A percentile compares a stretch with the other conserved stretches of the same genome.
phyloP scores from a whole-genome alignment of 2,888 invertebrate species.

The Acanthacorydalis orientalis region DNA sequence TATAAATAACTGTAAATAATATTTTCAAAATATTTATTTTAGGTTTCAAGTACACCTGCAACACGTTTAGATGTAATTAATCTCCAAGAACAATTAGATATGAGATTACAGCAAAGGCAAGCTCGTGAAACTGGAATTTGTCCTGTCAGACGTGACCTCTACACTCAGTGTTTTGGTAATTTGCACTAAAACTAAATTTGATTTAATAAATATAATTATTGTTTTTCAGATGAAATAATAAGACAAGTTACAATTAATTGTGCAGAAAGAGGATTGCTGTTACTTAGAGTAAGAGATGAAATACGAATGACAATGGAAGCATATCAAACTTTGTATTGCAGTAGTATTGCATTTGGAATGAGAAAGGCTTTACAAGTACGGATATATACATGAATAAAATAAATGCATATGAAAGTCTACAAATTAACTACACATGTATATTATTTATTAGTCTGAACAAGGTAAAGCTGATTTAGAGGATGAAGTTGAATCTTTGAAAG shows the following conservation, averaged over 20 bases:
- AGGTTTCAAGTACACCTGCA: slow-evolving; percentile 92
- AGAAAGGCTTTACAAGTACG: slow-evolving; percentile 81
- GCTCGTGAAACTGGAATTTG: slow-evolving; percentile 95
- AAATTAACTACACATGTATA: not conserved
- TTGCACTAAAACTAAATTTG: not conserved
- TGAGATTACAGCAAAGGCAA: slow-evolving; percentile 74
- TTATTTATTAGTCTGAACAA: slow-evolving; percentile 51
- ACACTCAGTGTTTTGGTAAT: slow-evolving; percentile 77
- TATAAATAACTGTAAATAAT: slow-evolving; percentile 3
- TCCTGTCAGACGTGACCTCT: slow-evolving; percentile 81
- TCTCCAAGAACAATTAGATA: slow-evolving; percentile 89
- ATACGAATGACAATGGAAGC: slow-evolving; percentile 93
- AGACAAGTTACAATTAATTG: slow-evolving; percentile 96
- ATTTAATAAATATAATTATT: not conserved
- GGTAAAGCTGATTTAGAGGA: slow-evolving; percentile 69
- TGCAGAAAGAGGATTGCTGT: slow-evolving; percentile 83
- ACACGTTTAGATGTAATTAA: slow-evolving; percentile 91
- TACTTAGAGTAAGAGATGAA: slow-evolving; percentile 87
- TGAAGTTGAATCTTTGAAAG: slow-evolving; percentile 51
- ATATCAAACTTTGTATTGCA: slow-evolving; percentile 91
- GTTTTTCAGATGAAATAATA: slow-evolving; percentile 55
- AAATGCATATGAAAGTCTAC: not conserved
- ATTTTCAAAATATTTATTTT: slow-evolving; percentile 2
- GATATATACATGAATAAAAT: slow-evolving; percentile 2
- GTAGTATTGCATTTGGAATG: slow-evolving; percentile 95